Conservation (phyloP, 2,888 invertebrate species). For the Laothoe populi region DNA sequence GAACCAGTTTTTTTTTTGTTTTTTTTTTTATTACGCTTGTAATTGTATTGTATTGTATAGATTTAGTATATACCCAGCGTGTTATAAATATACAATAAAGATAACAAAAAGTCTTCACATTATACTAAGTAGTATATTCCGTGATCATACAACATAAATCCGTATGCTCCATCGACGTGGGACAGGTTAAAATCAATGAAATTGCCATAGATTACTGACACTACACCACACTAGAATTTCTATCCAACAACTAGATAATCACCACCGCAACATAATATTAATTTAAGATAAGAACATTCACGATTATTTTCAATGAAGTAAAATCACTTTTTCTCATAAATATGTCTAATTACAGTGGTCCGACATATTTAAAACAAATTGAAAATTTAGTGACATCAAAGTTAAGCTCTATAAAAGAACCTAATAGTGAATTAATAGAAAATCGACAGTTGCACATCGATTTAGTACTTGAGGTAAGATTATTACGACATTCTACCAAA, state of each 20-base stretch:
- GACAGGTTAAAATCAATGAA: no score
- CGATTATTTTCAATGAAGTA: neutral
- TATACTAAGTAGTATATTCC: no score
- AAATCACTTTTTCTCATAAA: neutral
- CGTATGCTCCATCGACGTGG: no score
- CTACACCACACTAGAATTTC: no score
- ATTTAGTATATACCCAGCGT: no score
- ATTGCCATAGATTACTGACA: no score
- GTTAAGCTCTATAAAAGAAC: conserved; percentile 54
- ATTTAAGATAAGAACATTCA: conserved; percentile 12
- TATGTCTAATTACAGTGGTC: conserved; percentile 43
- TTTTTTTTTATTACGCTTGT: no score
- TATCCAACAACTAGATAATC: conserved; percentile 51
- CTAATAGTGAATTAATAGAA: conserved; percentile 59
- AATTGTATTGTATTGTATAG: no score
- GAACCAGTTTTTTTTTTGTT: neutral
- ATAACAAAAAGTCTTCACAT: neutral
- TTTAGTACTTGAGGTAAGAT: conserved; percentile 59
- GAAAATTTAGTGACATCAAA: conserved; percentile 52
- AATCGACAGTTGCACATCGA: conserved; percentile 62
- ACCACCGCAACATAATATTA: conserved; percentile 56
- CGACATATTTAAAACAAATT: conserved; percentile 68
- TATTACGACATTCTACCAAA: neutral
- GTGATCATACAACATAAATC: neutral
- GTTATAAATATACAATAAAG: no score